Percentiles rank a stretch among this genome's conserved stretches.
Conservation (phyloP, 2,797 vertebrate genomes). For the Semotilus atromaculatus region DNA sequence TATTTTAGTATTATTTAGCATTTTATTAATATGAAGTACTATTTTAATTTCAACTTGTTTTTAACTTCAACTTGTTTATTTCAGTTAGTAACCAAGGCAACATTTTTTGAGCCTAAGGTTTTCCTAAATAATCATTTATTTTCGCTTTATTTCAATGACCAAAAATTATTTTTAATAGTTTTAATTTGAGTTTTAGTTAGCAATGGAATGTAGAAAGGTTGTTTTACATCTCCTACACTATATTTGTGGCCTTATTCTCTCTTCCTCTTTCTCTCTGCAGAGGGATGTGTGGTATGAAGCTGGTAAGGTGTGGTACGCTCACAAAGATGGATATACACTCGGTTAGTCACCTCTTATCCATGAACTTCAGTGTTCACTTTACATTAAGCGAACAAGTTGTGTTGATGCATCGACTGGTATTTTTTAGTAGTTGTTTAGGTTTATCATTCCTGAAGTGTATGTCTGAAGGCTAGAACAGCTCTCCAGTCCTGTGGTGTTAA, state of each 20-base stretch:
- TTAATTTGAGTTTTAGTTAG: neutral
- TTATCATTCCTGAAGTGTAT: neutral
- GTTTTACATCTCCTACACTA: neutral
- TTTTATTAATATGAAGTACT: no score
- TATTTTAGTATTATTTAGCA: neutral
- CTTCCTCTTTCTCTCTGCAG: conserved; percentile 33
- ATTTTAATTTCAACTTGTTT: neutral
- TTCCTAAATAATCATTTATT: neutral
- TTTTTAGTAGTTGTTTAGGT: neutral
- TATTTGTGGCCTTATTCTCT: neutral
- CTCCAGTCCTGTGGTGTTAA: conserved; percentile 25
- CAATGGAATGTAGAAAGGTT: neutral
- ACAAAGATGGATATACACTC: conserved; percentile 82
- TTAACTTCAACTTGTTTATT: neutral
- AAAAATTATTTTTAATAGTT: neutral
- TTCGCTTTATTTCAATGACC: neutral
- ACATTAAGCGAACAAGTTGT: neutral
- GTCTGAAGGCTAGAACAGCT: neutral
- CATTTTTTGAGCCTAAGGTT: no score
- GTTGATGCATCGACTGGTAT: neutral
- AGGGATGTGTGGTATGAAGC: conserved; percentile 91
- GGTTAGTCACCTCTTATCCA: conserved; percentile 77
- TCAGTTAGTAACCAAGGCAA: neutral
- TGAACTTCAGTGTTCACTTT: neutral
- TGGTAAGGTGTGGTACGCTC: conserved; percentile 88